phyloP scores from a whole-genome alignment of 64 coral and sea anemone species.

The Montipora cactus region DNA sequence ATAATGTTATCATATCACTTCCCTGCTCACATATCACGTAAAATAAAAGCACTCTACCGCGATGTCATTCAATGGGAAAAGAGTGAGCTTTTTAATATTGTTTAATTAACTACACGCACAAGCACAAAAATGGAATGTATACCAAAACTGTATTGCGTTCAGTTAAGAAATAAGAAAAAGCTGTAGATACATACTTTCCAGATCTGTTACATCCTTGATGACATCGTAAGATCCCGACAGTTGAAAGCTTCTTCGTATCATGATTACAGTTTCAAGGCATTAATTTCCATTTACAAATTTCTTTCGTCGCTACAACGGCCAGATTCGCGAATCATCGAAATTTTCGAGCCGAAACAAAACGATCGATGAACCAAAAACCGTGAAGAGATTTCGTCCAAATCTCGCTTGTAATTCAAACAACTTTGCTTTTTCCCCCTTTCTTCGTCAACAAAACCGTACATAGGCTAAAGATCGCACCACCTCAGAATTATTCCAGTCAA shows the following conservation, averaged over 20 bases:
- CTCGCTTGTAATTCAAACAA: background rate
- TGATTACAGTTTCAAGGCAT: conserved; percentile 19
- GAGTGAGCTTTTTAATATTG: too few species aligned
- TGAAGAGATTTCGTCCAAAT: background rate
- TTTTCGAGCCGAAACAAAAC: background rate
- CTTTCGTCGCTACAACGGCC: background rate
- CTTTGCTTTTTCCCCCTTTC: background rate
- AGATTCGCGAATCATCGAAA: background rate
- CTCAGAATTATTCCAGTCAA: background rate
- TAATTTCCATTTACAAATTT: background rate
- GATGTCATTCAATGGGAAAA: background rate
- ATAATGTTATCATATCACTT: conserved; percentile 14
- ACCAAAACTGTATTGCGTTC: background rate
- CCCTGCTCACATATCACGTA: background rate
- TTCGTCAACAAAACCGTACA: background rate
- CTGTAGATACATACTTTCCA: conserved; percentile 70
- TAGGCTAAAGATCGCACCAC: too few species aligned
- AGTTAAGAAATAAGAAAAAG: background rate
- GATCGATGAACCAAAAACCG: background rate
- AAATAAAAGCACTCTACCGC: background rate
- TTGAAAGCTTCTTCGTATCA: conserved; percentile 99
- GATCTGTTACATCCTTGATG: conserved; percentile 89
- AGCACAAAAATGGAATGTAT: background rate
- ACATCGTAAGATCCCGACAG: conserved; percentile 99
- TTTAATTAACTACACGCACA: background rate